phyloP scores from a whole-genome alignment of 2,888 invertebrate species.

The Quadriops clusia region DNA sequence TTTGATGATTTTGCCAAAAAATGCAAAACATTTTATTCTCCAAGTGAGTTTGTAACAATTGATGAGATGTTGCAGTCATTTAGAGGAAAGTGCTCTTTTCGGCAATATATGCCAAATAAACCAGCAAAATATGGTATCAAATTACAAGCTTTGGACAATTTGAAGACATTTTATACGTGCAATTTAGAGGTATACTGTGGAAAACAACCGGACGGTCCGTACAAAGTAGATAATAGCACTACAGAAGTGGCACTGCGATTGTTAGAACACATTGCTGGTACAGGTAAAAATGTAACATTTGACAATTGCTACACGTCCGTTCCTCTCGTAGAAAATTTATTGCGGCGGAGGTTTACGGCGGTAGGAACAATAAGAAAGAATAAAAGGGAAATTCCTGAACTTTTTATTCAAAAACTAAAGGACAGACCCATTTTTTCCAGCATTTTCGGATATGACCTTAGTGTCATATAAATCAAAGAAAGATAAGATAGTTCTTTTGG shows the following conservation, averaged over 20 bases:
- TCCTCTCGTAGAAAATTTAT: slow-evolving; percentile 12
- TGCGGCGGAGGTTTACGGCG: slow-evolving; percentile 12
- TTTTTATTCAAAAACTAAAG: slow-evolving; percentile 4
- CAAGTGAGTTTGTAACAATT: slow-evolving; percentile 19
- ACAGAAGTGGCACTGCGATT: slow-evolving; percentile 15
- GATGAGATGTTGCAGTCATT: slow-evolving; percentile 22
- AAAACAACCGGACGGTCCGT: slow-evolving; percentile 20
- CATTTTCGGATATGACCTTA: slow-evolving; percentile 9
- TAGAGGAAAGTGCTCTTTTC: slow-evolving; percentile 15
- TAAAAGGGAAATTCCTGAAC: slow-evolving; percentile 10
- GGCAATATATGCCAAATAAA: slow-evolving; percentile 24
- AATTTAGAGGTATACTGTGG: slow-evolving; percentile 21
- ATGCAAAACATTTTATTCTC: slow-evolving; percentile 17
- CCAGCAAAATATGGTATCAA: slow-evolving; percentile 23
- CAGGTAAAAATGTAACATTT: slow-evolving; percentile 22
- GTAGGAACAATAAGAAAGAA: slow-evolving; percentile 15
- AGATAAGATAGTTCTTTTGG: slow-evolving; percentile 11
- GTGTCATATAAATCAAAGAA: slow-evolving; percentile 13
- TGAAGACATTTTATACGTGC: slow-evolving; percentile 17
- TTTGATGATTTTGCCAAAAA: slow-evolving; percentile 21
- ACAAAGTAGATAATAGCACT: slow-evolving; percentile 12
- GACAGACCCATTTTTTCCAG: too few relatives aligned
- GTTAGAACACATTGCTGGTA: slow-evolving; percentile 14
- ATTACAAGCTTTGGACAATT: slow-evolving; percentile 19
- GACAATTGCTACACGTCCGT: slow-evolving; percentile 22